A percentile compares a stretch with the other conserved stretches of the same genome.
Evolutionary conservation across 1,140 invertebrate genomes (phyloP).

Genomic region (Yoshiicerus persimilis): DNA sequence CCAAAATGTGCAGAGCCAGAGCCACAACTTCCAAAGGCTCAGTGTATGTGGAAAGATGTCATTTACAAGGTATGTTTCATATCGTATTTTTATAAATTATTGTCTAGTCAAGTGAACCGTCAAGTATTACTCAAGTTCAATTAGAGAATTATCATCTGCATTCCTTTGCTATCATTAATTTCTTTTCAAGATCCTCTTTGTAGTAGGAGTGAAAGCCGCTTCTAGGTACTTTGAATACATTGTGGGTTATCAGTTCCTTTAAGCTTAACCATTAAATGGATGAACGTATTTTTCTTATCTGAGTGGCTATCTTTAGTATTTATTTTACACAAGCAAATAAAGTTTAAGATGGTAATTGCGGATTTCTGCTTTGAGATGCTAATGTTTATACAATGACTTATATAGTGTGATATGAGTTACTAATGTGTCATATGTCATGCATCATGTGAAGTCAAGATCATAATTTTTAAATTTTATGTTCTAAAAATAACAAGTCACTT

Average conservation of each 20-base stretch:
- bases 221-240: background rate
- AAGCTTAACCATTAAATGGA: background rate
- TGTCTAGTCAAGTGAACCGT: background rate
- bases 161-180: background rate
- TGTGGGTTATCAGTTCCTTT: background rate
- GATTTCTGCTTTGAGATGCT: no score
- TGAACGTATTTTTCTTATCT: no score
- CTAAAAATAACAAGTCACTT: no score
- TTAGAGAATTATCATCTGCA: background rate
- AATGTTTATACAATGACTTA: background rate
- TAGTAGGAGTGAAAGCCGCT: background rate
- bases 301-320: no score
- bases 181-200: background rate
- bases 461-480: background rate
- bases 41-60: conserved; percentile 44
- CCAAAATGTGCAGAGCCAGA: conserved; percentile 56
- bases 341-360: no score
- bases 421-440: background rate
- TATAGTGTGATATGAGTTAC: background rate
- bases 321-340: no score
- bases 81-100: background rate
- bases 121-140: background rate
- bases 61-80: conserved; percentile 40
- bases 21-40: conserved; percentile 24
- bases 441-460: background rate